phyloP scores from a whole-genome alignment of 2,797 vertebrate genomes.

The Hippocampus kuda region DNA sequence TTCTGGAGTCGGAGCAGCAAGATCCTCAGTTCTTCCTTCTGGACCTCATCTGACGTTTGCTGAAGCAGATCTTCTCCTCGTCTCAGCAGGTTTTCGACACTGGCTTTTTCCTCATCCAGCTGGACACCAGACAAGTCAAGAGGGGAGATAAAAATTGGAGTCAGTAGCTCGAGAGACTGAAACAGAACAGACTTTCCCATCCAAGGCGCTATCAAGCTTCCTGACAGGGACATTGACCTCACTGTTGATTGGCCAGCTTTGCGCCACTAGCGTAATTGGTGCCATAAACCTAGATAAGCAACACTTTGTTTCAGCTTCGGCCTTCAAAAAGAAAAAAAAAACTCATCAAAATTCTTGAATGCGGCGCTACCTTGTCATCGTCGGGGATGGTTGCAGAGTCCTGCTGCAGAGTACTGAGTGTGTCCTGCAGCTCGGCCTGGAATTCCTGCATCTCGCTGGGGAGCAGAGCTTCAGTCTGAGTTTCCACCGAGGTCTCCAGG shows the following conservation, averaged over 20 bases:
- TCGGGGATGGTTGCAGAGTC: constrained; percentile 61
- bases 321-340: constrained; percentile 18
- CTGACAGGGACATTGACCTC: constrained; percentile 36
- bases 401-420: constrained; percentile 73
- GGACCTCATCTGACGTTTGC: constrained; percentile 70
- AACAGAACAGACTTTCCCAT: constrained; percentile 7
- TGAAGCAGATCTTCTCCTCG: constrained; percentile 79
- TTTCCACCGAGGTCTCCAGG: constrained; percentile 38
- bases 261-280: constrained; percentile 22
- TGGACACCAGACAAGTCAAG: constrained; percentile 42
- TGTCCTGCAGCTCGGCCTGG: constrained; percentile 71
- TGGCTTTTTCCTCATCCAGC: constrained; percentile 82
- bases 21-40: constrained; percentile 74
- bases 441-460: constrained; percentile 54
- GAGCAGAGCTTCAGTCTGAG: constrained; percentile 13
- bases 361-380: constrained; percentile 75
- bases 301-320: constrained; percentile 33
- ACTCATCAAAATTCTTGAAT: background rate
- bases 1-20: constrained; percentile 78
- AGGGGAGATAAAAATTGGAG: constrained; percentile 3
- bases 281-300: constrained; percentile 48
- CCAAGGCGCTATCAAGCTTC: constrained; percentile 16
- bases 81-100: constrained; percentile 79
- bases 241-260: constrained; percentile 31
- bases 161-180: background rate